These are phyloP conservation scores for Chrysomela aeneicollis DNA, from an alignment of 2,888 invertebrate species.

Conservation along the genomic window DNA sequence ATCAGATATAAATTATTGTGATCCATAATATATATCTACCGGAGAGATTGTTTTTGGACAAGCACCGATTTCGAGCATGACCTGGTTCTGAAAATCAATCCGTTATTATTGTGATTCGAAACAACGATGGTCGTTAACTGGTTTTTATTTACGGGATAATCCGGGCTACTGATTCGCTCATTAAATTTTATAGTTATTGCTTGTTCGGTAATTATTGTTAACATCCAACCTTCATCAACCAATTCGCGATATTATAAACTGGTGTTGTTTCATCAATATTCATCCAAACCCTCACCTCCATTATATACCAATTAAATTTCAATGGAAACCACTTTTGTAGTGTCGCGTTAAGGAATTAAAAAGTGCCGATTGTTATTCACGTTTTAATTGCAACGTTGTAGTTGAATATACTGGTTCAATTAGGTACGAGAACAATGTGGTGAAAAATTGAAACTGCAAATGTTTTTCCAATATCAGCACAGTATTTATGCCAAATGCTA, in stretches of 20 bases:
- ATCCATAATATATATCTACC: no score
- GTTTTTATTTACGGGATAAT: conserved; percentile 1
- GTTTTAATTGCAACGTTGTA: conserved; percentile 22
- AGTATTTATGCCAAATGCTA: no score
- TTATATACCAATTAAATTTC: conserved; percentile 19
- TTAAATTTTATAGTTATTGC: conserved; percentile 5
- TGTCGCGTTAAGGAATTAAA: conserved; percentile 21
- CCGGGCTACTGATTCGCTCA: not conserved
- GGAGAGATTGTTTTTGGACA: no score
- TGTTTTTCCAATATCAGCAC: conserved; percentile 9
- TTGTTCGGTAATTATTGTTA: conserved; percentile 3
- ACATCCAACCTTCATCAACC: conserved; percentile 15
- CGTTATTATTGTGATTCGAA: not conserved
- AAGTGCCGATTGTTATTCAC: conserved; percentile 11
- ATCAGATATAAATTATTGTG: no score
- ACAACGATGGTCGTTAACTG: not conserved
- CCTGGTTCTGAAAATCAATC: not conserved
- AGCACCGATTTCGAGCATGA: not conserved
- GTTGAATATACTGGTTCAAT: conserved; percentile 22
- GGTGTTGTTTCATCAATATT: conserved; percentile 10
- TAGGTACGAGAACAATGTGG: conserved; percentile 14
- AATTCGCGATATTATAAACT: conserved; percentile 18
- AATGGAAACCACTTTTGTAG: conserved; percentile 25
- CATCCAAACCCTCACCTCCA: conserved; percentile 1
- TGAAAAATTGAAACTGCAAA: conserved; percentile 14